Evolutionary conservation across 1,140 invertebrate species (phyloP), one percentile per base, ranked within the genome.

Genomic region (Diachasma alloeum): DNA sequence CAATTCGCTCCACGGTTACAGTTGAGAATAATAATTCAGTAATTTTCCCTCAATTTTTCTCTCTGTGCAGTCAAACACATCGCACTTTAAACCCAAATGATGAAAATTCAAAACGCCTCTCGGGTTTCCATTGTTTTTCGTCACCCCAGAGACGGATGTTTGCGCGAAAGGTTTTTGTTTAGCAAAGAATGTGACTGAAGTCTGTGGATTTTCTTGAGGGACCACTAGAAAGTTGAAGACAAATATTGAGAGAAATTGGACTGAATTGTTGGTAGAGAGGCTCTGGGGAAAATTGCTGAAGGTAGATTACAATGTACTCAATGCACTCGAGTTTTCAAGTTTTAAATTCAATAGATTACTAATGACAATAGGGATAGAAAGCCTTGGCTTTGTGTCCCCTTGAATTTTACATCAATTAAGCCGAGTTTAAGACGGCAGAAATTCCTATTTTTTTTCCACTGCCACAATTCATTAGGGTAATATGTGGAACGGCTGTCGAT

Each of bases 321-420:
- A 42, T 42, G 9, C 39, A 42, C 39, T 42, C 4, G 31, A 46
- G 44, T 46, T 46, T 46, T 46, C 44, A n/a, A 11, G 48, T 17
- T 8, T 53, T 19, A 19, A 53, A 19, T 53, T 19, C 15, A 53
- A 53, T 53, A 19, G 48, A 53, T 53, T 15, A 53, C n/a, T 19
- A 19, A 42, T 42, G 48, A n/a, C 48, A n/a, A 46, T 53, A 17
- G 48, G n/a, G 48, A 3, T 53, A 53, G 48, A 19, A 53, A 15
- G 9, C 48, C 48, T 53, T 53, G 48, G 26, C 59, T 31, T 73
- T 36, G 48, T 37, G 31, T 59, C 36, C 26, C 48, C 44, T 73
- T 73, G 48, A 73, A 73, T 31, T 4, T 59, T 73, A 36, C 48
- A 59, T 73, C 9, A 53, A 73, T 59, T 73, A 73, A 15, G n/a